Conservation (phyloP, 2,888 invertebrate genomes). For the Volucella zonaria region DNA sequence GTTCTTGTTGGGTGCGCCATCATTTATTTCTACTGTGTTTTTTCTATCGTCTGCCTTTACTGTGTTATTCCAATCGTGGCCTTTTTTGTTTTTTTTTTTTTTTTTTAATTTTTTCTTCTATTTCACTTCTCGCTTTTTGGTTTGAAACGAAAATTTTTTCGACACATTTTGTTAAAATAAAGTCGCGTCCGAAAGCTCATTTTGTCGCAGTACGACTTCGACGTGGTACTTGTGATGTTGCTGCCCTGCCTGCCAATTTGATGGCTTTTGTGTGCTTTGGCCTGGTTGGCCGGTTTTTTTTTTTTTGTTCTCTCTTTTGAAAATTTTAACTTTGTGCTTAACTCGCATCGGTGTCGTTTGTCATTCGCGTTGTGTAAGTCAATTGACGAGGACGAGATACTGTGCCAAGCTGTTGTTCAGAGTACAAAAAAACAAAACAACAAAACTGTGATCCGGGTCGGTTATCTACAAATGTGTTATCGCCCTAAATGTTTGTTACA, state of each 20-base stretch:
- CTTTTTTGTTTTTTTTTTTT: slow-evolving; percentile 21
- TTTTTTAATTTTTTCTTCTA: slow-evolving; percentile 21
- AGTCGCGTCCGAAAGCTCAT: slow-evolving; percentile 73
- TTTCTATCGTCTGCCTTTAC: slow-evolving; percentile 43
- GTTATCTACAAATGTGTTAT: slow-evolving; percentile 15
- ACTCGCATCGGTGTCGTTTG: slow-evolving; percentile 65
- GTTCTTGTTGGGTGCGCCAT: slow-evolving; percentile 68
- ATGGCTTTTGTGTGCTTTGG: not conserved
- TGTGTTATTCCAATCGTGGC: slow-evolving; percentile 42
- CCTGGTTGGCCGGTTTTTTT: not conserved
- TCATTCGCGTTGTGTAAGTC: slow-evolving; percentile 70
- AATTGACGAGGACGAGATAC: slow-evolving; percentile 63
- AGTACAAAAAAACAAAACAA: not conserved
- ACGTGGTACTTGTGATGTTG: slow-evolving; percentile 67
- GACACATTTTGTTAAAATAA: slow-evolving; percentile 72
- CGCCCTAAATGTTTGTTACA: slow-evolving; percentile 34
- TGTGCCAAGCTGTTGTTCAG: not conserved
- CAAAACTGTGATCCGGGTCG: slow-evolving; percentile 25
- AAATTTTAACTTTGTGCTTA: slow-evolving; percentile 45
- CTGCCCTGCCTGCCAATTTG: not conserved
- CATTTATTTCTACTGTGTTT: slow-evolving; percentile 41
- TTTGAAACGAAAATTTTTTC: slow-evolving; percentile 39
- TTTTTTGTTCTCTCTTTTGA: slow-evolving; percentile 1
- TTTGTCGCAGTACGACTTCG: slow-evolving; percentile 73
- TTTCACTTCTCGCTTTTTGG: slow-evolving; percentile 20